Evolutionary conservation across 2,888 invertebrate species (phyloP), one percentile per base, ranked within the genome.

Genomic region (Yponomeuta sedellus): DNA sequence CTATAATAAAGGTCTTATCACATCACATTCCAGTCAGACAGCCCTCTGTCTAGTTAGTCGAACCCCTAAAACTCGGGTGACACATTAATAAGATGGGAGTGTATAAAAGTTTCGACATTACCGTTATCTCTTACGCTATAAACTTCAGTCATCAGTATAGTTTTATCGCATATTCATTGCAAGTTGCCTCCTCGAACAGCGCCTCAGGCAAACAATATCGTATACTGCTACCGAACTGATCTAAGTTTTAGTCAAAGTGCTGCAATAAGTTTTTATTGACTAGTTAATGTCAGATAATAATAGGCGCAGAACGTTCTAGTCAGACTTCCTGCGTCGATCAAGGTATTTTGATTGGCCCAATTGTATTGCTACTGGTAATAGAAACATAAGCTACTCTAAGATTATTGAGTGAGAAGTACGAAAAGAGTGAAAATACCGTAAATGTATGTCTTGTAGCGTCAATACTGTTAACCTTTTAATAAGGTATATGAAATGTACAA

Each of bases 91-190:
- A 20, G 59, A 59, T 59, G 28, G 34, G 10, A 62, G n/a, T 44
- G 44, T 25, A 62, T n/a, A 25, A 62, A 62, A 62, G 62, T 62
- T 62, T 39, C 25, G n/a, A 28, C 62, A 62, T 62, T 62, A 62
- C 25, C 59, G 11, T 59, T 59, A 59, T 52, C 44, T 52, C 44
- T 52, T 12, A 12, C 44, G 44, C 44, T 12, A 16, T 52, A 52
- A 52, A 52, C 44, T 52, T 52, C 16, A 52, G 44, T 52, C 44
- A 52, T 52, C 44, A 52, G 44, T 52, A 52, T 52, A 52, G 44
- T 52, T 52, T 52, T 52, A 52, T 52, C 44, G 44, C 44, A 52
- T 52, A 52, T 52, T 52, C 44, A 52, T 52, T 52, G 44, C 44
- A 52, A 52, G 44, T 52, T 52, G 44, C 44, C 44, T 52, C 16